Conservation (phyloP, 2,888 invertebrate genomes). For the Lobophora halterata region DNA sequence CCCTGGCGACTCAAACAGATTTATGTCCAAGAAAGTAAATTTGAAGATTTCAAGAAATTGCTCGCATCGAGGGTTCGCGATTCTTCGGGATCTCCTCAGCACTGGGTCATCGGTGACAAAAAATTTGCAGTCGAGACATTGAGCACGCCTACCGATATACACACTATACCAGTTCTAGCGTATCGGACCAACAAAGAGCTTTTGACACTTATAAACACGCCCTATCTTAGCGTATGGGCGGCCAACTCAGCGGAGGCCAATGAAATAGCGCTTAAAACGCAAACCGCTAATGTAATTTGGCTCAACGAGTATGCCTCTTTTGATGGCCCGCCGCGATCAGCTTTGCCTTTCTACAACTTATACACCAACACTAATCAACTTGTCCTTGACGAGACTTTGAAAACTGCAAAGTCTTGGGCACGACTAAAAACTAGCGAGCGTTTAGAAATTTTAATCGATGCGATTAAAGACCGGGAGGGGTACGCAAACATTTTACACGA, state of each 20-base stretch:
- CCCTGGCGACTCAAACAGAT: conserved; percentile 49
- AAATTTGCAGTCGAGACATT: background rate
- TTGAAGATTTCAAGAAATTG: conserved; percentile 40
- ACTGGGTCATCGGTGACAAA: background rate
- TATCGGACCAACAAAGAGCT: conserved; percentile 58
- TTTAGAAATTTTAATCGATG: background rate
- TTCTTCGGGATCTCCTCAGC: background rate
- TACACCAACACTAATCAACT: too few species aligned
- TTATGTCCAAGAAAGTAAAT: conserved; percentile 52
- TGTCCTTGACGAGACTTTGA: too few species aligned
- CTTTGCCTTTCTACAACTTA: conserved; percentile 14
- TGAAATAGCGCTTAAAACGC: conserved; percentile 42
- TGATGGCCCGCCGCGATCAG: conserved; percentile 37
- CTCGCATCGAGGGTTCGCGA: conserved; percentile 18
- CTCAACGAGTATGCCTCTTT: conserved; percentile 48
- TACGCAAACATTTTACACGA: background rate
- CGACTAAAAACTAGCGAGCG: background rate
- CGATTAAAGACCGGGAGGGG: background rate
- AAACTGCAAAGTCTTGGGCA: background rate
- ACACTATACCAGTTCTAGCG: conserved; percentile 39
- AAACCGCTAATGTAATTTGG: conserved; percentile 43
- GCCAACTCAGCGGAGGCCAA: conserved; percentile 46
- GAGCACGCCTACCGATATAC: background rate
- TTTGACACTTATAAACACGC: conserved; percentile 36
- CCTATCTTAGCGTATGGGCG: conserved; percentile 52